These are phyloP conservation scores for Arctopsyche grandis DNA, from an alignment of 1,140 invertebrate species.

Conservation along the genomic window DNA sequence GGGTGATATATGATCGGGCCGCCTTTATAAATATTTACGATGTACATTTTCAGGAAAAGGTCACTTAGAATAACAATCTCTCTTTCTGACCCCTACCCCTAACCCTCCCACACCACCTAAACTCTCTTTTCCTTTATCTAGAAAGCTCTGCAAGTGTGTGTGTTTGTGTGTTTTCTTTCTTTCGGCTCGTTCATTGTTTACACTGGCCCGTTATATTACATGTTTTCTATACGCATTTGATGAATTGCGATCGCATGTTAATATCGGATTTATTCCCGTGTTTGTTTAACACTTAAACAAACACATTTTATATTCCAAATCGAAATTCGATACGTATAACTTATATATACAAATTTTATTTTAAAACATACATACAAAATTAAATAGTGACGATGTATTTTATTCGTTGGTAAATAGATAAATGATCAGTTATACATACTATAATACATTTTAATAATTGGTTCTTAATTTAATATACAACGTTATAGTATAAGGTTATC, in stretches of 20 bases:
- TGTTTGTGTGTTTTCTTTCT: not conserved
- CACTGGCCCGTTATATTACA: slow-evolving; percentile 34
- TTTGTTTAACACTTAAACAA: slow-evolving; percentile 33
- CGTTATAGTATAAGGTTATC: too few species aligned
- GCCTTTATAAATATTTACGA: slow-evolving; percentile 54
- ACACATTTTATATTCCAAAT: slow-evolving; percentile 5
- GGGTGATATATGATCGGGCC: slow-evolving; percentile 52
- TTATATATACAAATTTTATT: too few species aligned
- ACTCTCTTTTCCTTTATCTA: not conserved
- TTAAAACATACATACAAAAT: too few species aligned
- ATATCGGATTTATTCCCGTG: slow-evolving; percentile 36
- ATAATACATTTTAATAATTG: too few species aligned
- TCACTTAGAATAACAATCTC: slow-evolving; percentile 53
- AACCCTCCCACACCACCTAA: not conserved
- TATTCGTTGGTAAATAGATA: too few species aligned
- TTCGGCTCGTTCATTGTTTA: slow-evolving; percentile 43
- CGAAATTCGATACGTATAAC: not conserved
- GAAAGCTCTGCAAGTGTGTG: too few species aligned
- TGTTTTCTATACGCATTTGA: slow-evolving; percentile 19
- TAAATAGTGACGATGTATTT: too few species aligned
- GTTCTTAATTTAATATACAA: too few species aligned
- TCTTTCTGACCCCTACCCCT: slow-evolving; percentile 5
- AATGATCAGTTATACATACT: too few species aligned
- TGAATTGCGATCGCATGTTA: slow-evolving; percentile 52
- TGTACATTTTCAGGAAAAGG: slow-evolving; percentile 50